Conservation (phyloP, 1,140 invertebrate species). For the Thaumatotibia leucotreta region DNA sequence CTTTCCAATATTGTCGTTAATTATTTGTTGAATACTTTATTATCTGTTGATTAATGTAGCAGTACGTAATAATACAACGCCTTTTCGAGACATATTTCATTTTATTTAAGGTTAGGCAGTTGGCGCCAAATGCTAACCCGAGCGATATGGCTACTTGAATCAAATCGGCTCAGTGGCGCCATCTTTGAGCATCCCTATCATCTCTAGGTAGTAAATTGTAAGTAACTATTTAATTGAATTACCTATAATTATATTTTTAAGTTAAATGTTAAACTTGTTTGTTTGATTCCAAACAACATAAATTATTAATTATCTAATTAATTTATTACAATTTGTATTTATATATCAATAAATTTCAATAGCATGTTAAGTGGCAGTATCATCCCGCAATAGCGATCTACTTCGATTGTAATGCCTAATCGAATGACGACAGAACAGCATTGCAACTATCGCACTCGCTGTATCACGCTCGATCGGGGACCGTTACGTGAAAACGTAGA, state of each 20-base stretch:
- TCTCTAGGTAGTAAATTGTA: neutral
- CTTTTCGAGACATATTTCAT: no score
- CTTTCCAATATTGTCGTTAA: no score
- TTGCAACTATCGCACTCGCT: constrained; percentile 56
- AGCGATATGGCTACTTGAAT: neutral
- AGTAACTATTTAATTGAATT: neutral
- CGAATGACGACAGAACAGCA: constrained; percentile 38
- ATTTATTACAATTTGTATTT: no score
- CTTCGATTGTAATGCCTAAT: constrained; percentile 35
- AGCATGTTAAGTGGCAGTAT: neutral
- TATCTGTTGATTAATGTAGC: no score
- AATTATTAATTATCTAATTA: no score
- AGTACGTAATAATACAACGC: no score
- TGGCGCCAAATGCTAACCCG: neutral
- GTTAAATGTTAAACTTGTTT: no score
- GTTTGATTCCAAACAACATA: no score
- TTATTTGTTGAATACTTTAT: no score
- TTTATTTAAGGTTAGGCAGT: neutral
- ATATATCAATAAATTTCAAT: neutral
- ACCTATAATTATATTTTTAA: no score
- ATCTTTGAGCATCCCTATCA: neutral
- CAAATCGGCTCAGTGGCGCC: neutral
- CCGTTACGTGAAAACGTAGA: constrained; percentile 74
- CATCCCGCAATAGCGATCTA: constrained; percentile 30
- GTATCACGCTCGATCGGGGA: constrained; percentile 73